A percentile compares a stretch with the other conserved stretches of the same genome.
These are phyloP conservation scores for Blomia tropicalis DNA, from an alignment of 2,888 invertebrate genomes.

Conservation along the genomic window DNA sequence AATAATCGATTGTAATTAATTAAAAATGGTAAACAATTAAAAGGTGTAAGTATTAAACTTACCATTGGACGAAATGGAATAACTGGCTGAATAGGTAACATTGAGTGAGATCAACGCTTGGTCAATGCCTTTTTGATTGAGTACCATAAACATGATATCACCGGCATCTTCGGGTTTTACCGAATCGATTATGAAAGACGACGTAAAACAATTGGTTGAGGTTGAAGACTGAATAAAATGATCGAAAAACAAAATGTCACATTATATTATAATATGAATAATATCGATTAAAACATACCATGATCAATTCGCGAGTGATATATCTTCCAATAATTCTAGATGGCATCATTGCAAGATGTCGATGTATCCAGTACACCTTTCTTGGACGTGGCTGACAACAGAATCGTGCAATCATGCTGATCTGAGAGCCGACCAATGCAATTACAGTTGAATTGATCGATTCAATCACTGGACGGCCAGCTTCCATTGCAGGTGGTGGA, in stretches of 20 bases:
- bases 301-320: slow-evolving; percentile 21
- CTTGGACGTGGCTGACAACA: slow-evolving; percentile 57
- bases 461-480: slow-evolving; percentile 28
- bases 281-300: slow-evolving; percentile 19
- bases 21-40: too few species aligned
- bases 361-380: slow-evolving; percentile 45
- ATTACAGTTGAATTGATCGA: slow-evolving; percentile 41
- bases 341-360: slow-evolving; percentile 25
- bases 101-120: slow-evolving; percentile 49
- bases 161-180: slow-evolving; percentile 45
- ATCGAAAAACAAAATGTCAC: background rate
- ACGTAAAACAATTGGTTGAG: slow-evolving; percentile 35
- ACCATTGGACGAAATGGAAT: too few species aligned
- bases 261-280: background rate
- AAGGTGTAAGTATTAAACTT: too few species aligned
- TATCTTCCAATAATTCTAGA: slow-evolving; percentile 22
- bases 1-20: too few species aligned
- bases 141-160: slow-evolving; percentile 48
- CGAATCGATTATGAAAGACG: slow-evolving; percentile 43
- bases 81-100: slow-evolving; percentile 38
- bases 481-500: slow-evolving; percentile 22
- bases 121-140: slow-evolving; percentile 47
- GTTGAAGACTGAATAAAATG: slow-evolving; percentile 41
- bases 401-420: slow-evolving; percentile 53
- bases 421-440: slow-evolving; percentile 50